These are phyloP conservation scores for Aphidius colemani DNA, from an alignment of 2,888 invertebrate species.

Conservation along the genomic window DNA sequence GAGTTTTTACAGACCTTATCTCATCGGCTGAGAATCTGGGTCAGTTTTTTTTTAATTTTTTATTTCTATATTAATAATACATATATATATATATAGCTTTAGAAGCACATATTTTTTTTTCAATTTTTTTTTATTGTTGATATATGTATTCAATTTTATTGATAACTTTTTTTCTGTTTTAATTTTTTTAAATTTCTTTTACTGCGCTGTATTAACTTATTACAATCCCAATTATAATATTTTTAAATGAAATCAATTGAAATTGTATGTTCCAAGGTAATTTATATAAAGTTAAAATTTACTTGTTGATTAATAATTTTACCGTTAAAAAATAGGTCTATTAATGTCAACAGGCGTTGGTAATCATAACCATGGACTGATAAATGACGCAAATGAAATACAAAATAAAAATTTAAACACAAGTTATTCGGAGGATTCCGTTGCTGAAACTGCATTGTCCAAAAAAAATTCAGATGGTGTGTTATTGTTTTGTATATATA, in stretches of 20 bases:
- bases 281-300: background rate
- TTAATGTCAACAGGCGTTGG: conserved; percentile 34
- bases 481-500: background rate
- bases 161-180: too few species aligned
- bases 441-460: conserved; percentile 78
- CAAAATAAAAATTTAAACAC: conserved; percentile 67
- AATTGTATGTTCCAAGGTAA: conserved; percentile 2
- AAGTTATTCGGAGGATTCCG: conserved; percentile 81
- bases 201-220: background rate
- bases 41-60: conserved; percentile 50
- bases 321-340: conserved; percentile 22
- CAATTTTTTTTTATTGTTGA: too few species aligned
- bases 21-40: conserved; percentile 78
- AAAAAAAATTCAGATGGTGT: conserved; percentile 85
- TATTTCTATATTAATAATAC: background rate
- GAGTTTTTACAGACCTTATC: conserved; percentile 73
- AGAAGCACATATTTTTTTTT: too few species aligned
- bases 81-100: too few species aligned
- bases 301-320: conserved; percentile 1
- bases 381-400: conserved; percentile 43
- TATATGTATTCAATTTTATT: too few species aligned
- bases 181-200: background rate
- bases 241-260: background rate
- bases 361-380: conserved; percentile 43
- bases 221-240: background rate